Conservation (phyloP, 2,888 invertebrate genomes). For the Drosophila fungiperda region DNA sequence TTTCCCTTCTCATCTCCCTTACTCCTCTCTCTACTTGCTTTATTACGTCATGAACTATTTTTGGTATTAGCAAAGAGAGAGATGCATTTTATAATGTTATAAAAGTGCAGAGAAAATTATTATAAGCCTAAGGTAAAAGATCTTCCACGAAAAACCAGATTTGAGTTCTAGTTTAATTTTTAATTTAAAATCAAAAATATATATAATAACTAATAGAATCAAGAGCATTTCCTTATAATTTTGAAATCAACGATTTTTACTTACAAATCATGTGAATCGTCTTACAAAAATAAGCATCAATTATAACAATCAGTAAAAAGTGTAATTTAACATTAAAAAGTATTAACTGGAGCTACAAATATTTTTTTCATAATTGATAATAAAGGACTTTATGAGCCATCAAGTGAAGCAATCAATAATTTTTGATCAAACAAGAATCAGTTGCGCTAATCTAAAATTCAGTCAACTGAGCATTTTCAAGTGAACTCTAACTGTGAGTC, state of each 20-base stretch:
- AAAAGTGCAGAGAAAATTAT: background rate
- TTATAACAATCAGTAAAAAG: background rate
- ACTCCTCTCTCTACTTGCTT: background rate
- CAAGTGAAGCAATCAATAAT: background rate
- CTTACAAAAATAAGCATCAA: background rate
- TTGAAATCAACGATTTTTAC: background rate
- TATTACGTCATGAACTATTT: background rate
- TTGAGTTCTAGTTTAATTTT: background rate
- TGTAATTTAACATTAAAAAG: background rate
- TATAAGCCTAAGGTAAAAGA: background rate
- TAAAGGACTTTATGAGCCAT: background rate
- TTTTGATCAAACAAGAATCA: slow-evolving; percentile 6
- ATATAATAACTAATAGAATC: background rate
- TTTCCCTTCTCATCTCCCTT: background rate
- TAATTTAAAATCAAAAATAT: background rate
- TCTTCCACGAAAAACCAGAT: background rate
- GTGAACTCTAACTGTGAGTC: background rate
- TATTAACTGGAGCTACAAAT: background rate
- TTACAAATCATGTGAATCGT: background rate
- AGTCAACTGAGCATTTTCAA: background rate
- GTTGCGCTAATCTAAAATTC: background rate
- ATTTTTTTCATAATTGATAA: background rate
- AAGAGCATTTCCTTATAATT: background rate
- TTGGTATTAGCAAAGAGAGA: no score
- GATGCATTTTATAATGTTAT: no score